Conservation (phyloP, 2,888 invertebrate species). For the Scaptomyza flava region DNA sequence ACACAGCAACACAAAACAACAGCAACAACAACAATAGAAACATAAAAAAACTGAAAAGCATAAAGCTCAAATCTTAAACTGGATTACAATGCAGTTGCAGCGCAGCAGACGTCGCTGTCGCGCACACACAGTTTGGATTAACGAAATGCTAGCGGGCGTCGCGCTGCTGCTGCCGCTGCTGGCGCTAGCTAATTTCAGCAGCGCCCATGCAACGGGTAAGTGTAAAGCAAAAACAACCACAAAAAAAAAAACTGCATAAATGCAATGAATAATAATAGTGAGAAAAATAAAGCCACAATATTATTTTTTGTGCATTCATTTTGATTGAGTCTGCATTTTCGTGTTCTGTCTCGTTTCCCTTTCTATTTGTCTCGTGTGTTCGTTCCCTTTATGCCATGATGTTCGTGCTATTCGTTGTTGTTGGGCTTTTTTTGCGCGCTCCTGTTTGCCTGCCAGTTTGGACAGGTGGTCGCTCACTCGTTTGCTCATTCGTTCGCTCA, state of each 20-base stretch:
- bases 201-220: conserved; percentile 71
- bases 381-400: conserved; percentile 53
- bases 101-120: conserved; percentile 78
- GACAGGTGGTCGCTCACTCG: conserved; percentile 69
- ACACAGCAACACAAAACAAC: conserved; percentile 1
- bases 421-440: conserved; percentile 15
- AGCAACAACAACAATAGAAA: conserved; percentile 11
- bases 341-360: conserved; percentile 54
- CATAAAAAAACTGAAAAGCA: conserved; percentile 50
- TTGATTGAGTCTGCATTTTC: conserved; percentile 56
- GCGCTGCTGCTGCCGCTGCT: conserved; percentile 67
- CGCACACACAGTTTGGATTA: conserved; percentile 72
- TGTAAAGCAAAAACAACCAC: conserved; percentile 14
- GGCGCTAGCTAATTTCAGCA: conserved; percentile 65
- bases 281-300: conserved; percentile 14
- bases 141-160: conserved; percentile 70
- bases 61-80: conserved; percentile 64
- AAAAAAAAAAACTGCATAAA: not conserved
- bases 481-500: conserved; percentile 5
- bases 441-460: conserved; percentile 37
- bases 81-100: conserved; percentile 77
- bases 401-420: conserved; percentile 39
- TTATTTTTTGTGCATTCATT: conserved; percentile 41
- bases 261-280: conserved; percentile 9
- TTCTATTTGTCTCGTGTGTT: conserved; percentile 53